Base-by-base conservation (phyloP, 2,797 vertebrate species). In the Anguilla marmorata region DNA sequence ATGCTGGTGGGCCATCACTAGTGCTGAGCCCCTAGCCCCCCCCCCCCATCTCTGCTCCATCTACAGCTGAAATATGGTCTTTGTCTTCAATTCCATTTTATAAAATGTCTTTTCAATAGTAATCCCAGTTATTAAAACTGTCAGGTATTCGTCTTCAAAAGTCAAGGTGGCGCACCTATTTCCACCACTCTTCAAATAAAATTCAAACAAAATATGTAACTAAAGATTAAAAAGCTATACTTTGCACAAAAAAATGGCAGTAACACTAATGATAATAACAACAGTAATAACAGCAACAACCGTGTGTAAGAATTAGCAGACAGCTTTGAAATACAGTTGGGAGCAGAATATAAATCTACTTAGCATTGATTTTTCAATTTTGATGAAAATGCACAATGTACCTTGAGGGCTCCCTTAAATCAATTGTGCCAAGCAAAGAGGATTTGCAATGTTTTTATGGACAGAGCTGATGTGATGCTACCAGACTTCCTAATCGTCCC, bases 331-430 rank as follows among this genome's bases (percentile, higher is more conserved):
- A 85, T 84, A 85, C 48, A 58, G 80, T 87, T 33, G 56, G 85
- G 33, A 86, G 74, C 41, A 79, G 41, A 79, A 83, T 87, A 87
- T 74, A 89, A 87, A 87, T 85, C 27, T 41, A 80, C 86, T 89
- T 89, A 80, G 16, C 84, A 89, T 89, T 86, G 89, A 89, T 89
- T 87, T 86, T 87, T 89, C 86, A 85, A 86, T 89, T 89, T 85
- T 89, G 86, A 87, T 87, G 86, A 87, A 87, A 89, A 87, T 82
- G 86, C 86, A 83, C 86, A 89, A 63, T 86, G 89, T 83, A 82
- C 69, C 83, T 87, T 85, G 82, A 85, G 89, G 84, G 76, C 86
- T 87, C 76, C 80, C 86, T 85, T 85, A 89, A 89, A 89, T 89
- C 89, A 89, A 89, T 89, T 89, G 89, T 83, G 45, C 69, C 69